Evolutionary conservation across 1,140 invertebrate genomes (phyloP), one percentile per base, ranked within the genome.

Genomic region (Sinonovacula constricta): DNA sequence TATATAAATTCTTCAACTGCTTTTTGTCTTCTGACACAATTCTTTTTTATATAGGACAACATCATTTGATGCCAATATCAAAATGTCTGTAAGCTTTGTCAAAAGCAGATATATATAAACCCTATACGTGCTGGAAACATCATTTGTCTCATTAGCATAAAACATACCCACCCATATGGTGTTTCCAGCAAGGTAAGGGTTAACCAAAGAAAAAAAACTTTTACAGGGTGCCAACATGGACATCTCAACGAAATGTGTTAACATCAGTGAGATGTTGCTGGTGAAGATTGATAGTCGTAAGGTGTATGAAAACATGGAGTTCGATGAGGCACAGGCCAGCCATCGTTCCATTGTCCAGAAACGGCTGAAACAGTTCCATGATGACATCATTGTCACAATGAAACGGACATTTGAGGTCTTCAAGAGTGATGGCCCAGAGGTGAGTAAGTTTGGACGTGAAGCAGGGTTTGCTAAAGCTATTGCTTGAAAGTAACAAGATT

Each of bases 221-320:
- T 12, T 57, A 2, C 31, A 76, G 92, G 82, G 92, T 34, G 94
- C 94, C 63, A 96, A 96, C 89, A 86, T 93, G 14, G 93, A 95
- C 85, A 94, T 97, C 77, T 92, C 94, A 0, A 93, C 92, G 83
- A 92, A 95, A 70, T 95, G 95, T 91, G 94, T 95, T 85, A 93
- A 94, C 86, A 95, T 97, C 74, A 96, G 94, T 86, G 93, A 94
- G 81, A 93, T 93, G 18, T 91, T 93, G 0, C 90, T 97, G 34
- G 92, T 96, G 24, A 93, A 94, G 71, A 93, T 97, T 66, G 91
- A 92, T 83, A 81, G 81, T 24, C 88, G 87, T 26, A 88, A 89
- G 62, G 84, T 92, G 2, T 92, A 92, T 70, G 90, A 92, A 79
- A 89, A 91, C 59, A 70, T 88, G 39, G 89, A 92, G 68, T 92